Percentiles rank a stretch among this genome's conserved stretches.
These are phyloP conservation scores for Rhinogobio ventralis DNA, from an alignment of 2,797 vertebrate genomes.

Conservation along the genomic window DNA sequence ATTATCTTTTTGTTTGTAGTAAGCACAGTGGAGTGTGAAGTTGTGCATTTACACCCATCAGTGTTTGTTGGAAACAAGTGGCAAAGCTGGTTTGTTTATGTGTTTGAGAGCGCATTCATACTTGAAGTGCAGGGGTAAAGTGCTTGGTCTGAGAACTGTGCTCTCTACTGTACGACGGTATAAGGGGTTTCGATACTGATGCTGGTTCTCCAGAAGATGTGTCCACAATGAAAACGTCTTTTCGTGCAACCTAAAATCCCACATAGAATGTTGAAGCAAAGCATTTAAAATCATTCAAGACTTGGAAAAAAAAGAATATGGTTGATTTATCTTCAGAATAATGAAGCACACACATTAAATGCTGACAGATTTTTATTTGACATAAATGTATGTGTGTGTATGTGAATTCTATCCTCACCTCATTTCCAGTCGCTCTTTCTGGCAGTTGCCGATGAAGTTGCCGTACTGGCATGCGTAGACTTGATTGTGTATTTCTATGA, in stretches of 20 bases:
- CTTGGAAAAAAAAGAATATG: background rate
- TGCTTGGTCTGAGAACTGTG: conserved; percentile 77
- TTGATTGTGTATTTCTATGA: conserved; percentile 83
- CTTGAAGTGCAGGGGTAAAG: conserved; percentile 82
- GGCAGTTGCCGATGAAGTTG: conserved; percentile 85
- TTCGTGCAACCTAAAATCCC: conserved; percentile 75
- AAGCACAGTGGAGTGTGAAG: background rate
- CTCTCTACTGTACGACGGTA: conserved; percentile 76
- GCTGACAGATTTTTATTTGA: background rate
- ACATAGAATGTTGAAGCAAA: conserved; percentile 19
- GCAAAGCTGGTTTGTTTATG: background rate
- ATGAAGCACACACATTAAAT: background rate
- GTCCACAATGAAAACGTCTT: conserved; percentile 85
- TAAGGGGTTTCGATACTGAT: conserved; percentile 79
- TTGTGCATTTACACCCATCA: background rate
- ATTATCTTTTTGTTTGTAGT: background rate
- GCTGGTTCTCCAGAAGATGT: conserved; percentile 79
- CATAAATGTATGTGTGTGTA: background rate
- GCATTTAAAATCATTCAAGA: background rate
- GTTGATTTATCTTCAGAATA: background rate
- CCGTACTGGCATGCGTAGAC: conserved; percentile 85
- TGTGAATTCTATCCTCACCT: conserved; percentile 68
- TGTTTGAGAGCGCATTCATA: conserved; percentile 64
- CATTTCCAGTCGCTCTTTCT: conserved; percentile 79
- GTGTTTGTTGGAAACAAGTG: background rate